A percentile compares a stretch with the other conserved stretches of the same genome.
phyloP scores from a whole-genome alignment of 1,140 invertebrate species.

The Steinernema feltiae region DNA sequence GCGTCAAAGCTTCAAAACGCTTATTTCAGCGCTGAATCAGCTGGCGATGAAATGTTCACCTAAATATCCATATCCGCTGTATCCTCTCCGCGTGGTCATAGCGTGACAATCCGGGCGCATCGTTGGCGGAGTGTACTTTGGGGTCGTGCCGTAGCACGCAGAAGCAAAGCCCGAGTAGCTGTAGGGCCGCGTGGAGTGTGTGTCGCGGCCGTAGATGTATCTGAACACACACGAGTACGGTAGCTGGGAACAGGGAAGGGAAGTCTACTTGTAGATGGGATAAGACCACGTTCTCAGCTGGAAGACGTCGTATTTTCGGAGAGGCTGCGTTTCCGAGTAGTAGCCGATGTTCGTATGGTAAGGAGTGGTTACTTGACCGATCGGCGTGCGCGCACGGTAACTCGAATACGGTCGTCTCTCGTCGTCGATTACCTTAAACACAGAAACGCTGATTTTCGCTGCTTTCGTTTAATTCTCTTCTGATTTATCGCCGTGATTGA shows the following conservation, averaged over 20 bases:
- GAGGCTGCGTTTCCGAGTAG: slow-evolving; percentile 23
- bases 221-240: slow-evolving; percentile 31
- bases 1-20: too few species aligned
- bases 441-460: slow-evolving; percentile 5
- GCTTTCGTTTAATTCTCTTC: too few species aligned
- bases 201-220: slow-evolving; percentile 32
- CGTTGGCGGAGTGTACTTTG: slow-evolving; percentile 37
- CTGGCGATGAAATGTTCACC: too few species aligned
- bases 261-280: slow-evolving; percentile 38
- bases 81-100: slow-evolving; percentile 36
- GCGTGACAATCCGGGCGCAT: slow-evolving; percentile 32
- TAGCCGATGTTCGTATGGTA: slow-evolving; percentile 40
- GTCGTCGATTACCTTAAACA: slow-evolving; percentile 26
- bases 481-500: too few species aligned
- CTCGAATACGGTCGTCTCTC: not conserved
- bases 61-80: slow-evolving; percentile 37
- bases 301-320: slow-evolving; percentile 40
- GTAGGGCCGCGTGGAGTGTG: slow-evolving; percentile 30
- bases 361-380: slow-evolving; percentile 30
- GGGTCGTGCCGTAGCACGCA: slow-evolving; percentile 25
- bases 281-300: slow-evolving; percentile 38
- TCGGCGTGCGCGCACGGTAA: slow-evolving; percentile 30
- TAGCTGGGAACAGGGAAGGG: not conserved
- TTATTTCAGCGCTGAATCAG: too few species aligned
- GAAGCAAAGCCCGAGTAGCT: slow-evolving; percentile 16